Evolutionary conservation across 2,888 invertebrate genomes (phyloP), one percentile per base, ranked within the genome.

Genomic region (Rhyacophila evoluta): DNA sequence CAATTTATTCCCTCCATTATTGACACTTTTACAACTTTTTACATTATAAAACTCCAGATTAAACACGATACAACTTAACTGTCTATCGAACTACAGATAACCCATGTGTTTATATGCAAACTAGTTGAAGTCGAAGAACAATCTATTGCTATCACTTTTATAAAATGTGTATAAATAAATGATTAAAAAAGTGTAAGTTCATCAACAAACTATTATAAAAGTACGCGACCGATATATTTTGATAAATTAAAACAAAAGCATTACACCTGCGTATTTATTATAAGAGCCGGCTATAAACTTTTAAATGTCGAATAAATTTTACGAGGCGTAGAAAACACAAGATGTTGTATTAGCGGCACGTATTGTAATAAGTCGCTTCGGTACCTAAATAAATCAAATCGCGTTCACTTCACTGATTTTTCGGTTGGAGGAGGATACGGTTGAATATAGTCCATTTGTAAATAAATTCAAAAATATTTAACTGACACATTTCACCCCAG

Each of bases 401-500:
- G 12, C 19, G 1, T 55, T 55, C 55, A 55, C 55, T 25, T 12
- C 55, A 19, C 55, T 55, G 55, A 10, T 25, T n/a, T 12, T 12
- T 12, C 6, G 1, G 15, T 55, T 1, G 10, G 25, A 10, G 6
- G 10, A 8, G 55, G 4, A 6, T 33, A 33, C 29, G 55, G 8
- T 19, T 55, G 1, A 55, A 55, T 8, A 41, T 5, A 6, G 29
- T 8, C 6, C 41, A 41, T 15, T 41, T 19, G 41, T 55, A 25
- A 55, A 55, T 55, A 55, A 55, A 19, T 19, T 12, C 55, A 55
- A 55, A 55, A 33, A 33, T 33, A 33, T 55, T 55, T 8, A 55
- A 55, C 55, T 55, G 55, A 55, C 55, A 55, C 25, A 55, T 55
- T 25, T 55, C 55, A 55, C 55, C 55, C 55, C 25, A 55, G 19